Percentiles rank a stretch among this genome's conserved stretches.
phyloP scores from a whole-genome alignment of 2,888 invertebrate species.

The Oscheius myriophilus region DNA sequence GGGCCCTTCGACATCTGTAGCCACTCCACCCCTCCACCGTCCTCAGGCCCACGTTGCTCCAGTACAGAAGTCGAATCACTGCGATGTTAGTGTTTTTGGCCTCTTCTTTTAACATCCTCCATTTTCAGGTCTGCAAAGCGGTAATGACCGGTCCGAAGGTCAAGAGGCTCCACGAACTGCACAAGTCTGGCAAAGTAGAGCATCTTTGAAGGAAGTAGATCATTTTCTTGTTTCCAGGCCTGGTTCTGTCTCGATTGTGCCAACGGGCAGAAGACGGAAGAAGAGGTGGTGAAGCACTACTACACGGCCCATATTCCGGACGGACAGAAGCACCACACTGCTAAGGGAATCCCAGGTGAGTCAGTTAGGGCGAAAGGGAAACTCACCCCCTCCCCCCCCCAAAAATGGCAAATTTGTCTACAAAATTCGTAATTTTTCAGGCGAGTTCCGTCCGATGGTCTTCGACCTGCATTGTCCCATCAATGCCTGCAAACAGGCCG shows the following conservation, averaged over 20 bases:
- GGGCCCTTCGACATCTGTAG: not conserved
- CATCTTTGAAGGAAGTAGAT: not conserved
- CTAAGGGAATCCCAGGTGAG: not conserved
- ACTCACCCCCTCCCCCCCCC: no score
- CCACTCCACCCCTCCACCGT: no score
- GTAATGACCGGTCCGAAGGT: constrained; percentile 3
- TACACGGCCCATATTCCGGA: not conserved
- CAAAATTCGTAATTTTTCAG: no score
- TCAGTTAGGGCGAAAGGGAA: no score
- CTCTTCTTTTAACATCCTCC: not conserved
- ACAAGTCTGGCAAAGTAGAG: not conserved
- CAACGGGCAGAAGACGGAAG: constrained; percentile 8
- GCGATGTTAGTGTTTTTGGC: not conserved
- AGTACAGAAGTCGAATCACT: not conserved
- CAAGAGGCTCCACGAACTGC: constrained; percentile 17
- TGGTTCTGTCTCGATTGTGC: constrained; percentile 26
- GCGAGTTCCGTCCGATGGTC: constrained; percentile 11
- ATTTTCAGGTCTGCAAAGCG: constrained; percentile 13
- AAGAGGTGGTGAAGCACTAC: constrained; percentile 18
- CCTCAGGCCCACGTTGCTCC: no score
- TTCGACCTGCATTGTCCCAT: constrained; percentile 13
- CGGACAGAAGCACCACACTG: not conserved
- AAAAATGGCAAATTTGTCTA: no score
- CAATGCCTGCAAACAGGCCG: constrained; percentile 2
- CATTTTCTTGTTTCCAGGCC: not conserved